Conservation (phyloP, 1,140 invertebrate species). For the Achroia grisella region DNA sequence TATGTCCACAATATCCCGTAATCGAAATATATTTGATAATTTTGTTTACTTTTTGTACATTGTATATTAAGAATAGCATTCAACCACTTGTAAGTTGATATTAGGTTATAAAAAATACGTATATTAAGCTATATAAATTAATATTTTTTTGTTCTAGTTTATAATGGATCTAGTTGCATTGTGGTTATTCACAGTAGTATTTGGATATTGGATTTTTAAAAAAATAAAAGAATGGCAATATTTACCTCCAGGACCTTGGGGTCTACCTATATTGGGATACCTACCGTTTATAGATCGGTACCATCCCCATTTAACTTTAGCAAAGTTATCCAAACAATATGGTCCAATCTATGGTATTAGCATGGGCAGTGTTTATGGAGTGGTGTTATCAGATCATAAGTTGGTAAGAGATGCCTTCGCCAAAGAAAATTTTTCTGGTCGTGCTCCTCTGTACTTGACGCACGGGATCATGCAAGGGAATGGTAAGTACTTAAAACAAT, state of each 20-base stretch:
- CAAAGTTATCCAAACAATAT: slow-evolving; percentile 77
- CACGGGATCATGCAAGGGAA: slow-evolving; percentile 91
- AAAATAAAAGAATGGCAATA: slow-evolving; percentile 51
- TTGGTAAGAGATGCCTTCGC: slow-evolving; percentile 81
- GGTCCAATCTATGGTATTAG: slow-evolving; percentile 81
- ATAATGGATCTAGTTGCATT: slow-evolving; percentile 53
- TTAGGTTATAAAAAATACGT: background rate
- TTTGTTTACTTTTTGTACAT: background rate
- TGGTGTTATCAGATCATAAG: slow-evolving; percentile 83
- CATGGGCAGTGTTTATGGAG: slow-evolving; percentile 82
- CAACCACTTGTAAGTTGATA: no score
- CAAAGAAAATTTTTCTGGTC: slow-evolving; percentile 79
- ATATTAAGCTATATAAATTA: no score
- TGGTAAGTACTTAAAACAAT: slow-evolving; percentile 74
- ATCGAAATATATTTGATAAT: no score
- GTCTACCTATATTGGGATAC: slow-evolving; percentile 85
- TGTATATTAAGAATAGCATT: background rate
- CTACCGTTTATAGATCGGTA: slow-evolving; percentile 80
- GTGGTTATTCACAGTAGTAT: slow-evolving; percentile 44
- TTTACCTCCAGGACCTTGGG: slow-evolving; percentile 84
- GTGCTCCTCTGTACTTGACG: slow-evolving; percentile 86
- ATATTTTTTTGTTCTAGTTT: slow-evolving; percentile 36
- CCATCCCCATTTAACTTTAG: slow-evolving; percentile 81
- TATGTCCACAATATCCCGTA: no score
- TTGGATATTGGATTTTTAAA: slow-evolving; percentile 58